Conservation (phyloP, 2,888 invertebrate genomes). For the Dastarcus helophoroides region DNA sequence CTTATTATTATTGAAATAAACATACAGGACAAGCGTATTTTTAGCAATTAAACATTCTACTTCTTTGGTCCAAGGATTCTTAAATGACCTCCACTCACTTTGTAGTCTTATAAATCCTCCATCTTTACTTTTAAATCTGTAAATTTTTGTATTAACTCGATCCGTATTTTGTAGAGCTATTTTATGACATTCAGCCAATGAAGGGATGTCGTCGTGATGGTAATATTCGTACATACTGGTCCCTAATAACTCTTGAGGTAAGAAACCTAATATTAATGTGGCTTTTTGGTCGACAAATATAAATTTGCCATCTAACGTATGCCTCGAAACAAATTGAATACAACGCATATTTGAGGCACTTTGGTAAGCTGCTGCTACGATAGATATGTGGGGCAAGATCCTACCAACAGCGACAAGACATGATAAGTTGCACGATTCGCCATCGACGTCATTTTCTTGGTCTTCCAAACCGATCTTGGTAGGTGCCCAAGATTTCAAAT, state of each 20-base stretch:
- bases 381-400: constrained; percentile 49
- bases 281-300: constrained; percentile 87
- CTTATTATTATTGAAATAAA: constrained; percentile 15
- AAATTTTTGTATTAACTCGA: constrained; percentile 55
- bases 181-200: constrained; percentile 75
- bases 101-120: constrained; percentile 61
- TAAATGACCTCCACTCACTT: constrained; percentile 81
- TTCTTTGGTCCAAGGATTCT: constrained; percentile 93
- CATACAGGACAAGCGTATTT: constrained; percentile 65
- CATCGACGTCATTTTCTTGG: constrained; percentile 47
- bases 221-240: constrained; percentile 91
- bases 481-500: constrained; percentile 84
- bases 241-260: constrained; percentile 86
- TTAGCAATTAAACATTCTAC: constrained; percentile 83
- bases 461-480: constrained; percentile 63
- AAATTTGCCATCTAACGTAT: constrained; percentile 85
- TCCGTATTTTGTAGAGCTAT: constrained; percentile 55
- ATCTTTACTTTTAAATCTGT: constrained; percentile 70
- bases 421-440: constrained; percentile 58
- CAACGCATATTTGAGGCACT: constrained; percentile 43
- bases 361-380: constrained; percentile 32
- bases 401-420: constrained; percentile 85
- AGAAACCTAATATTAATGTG: constrained; percentile 76
- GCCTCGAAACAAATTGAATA: constrained; percentile 71
- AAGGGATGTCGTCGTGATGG: constrained; percentile 66